These are phyloP conservation scores for Vipera latastei DNA, from an alignment of 2,797 vertebrate species.

Conservation along the genomic window DNA sequence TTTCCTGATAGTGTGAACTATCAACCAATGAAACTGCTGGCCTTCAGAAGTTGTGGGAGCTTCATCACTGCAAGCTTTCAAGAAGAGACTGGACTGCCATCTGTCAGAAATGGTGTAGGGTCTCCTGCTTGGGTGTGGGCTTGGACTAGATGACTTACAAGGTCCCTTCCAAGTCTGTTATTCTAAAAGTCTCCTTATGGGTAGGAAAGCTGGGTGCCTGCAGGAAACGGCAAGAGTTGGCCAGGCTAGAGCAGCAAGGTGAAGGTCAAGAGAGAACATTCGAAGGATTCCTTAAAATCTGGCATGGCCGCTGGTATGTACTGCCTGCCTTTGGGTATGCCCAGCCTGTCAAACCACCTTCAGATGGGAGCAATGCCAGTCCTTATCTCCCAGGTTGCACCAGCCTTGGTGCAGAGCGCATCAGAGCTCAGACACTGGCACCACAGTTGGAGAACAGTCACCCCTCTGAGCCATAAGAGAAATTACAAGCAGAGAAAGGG, in stretches of 20 bases:
- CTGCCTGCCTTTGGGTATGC: background rate
- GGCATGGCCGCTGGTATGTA: background rate
- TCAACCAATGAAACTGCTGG: too few species aligned
- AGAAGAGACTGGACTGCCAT: too few species aligned
- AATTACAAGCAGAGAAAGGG: constrained; percentile 14
- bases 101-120: too few species aligned
- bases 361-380: background rate
- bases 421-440: background rate
- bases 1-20: too few species aligned
- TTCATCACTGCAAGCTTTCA: too few species aligned
- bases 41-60: too few species aligned
- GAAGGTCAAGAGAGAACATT: background rate
- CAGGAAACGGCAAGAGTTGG: background rate
- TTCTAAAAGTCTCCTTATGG: too few species aligned
- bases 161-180: too few species aligned
- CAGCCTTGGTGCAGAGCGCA: background rate
- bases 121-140: too few species aligned
- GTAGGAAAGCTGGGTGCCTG: background rate
- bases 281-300: background rate
- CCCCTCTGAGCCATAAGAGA: background rate
- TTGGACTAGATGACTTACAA: too few species aligned
- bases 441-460: background rate
- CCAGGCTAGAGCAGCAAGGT: background rate
- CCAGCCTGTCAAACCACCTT: background rate
- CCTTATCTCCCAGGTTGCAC: background rate